Percentiles rank a stretch among this genome's conserved stretches.
These are phyloP conservation scores for Cataglyphis livida DNA, from an alignment of 2,888 invertebrate species.

Conservation along the genomic window DNA sequence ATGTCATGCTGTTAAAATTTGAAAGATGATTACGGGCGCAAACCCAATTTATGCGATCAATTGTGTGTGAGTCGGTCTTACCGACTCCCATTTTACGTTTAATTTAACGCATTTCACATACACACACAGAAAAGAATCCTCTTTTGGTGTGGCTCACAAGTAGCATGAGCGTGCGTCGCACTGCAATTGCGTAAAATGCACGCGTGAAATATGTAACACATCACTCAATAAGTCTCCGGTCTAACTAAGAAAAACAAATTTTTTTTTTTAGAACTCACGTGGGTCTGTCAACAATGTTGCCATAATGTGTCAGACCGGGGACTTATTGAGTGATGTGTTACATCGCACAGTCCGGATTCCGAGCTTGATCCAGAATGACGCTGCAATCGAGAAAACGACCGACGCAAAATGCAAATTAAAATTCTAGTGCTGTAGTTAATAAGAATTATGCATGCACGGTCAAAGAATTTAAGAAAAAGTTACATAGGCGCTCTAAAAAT, in stretches of 20 bases:
- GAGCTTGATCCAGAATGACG: background rate
- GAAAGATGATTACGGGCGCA: background rate
- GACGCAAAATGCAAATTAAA: background rate
- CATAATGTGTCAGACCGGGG: too few relatives aligned
- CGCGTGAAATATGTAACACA: background rate
- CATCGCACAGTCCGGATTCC: background rate
- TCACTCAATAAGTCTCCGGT: too few relatives aligned
- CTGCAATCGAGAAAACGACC: background rate
- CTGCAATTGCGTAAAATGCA: constrained; percentile 61
- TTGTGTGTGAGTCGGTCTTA: constrained; percentile 21
- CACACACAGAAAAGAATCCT: constrained; percentile 49
- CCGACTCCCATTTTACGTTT: constrained; percentile 28
- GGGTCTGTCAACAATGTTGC: too few relatives aligned
- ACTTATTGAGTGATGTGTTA: too few relatives aligned
- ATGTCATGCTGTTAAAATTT: background rate
- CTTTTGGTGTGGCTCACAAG: constrained; percentile 72
- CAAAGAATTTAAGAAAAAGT: background rate
- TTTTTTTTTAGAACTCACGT: too few relatives aligned
- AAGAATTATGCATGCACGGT: background rate
- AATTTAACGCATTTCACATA: constrained; percentile 67
- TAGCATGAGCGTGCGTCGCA: constrained; percentile 79
- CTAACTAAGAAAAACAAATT: too few relatives aligned
- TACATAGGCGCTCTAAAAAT: background rate
- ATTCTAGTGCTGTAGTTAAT: constrained; percentile 10
- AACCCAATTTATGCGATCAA: background rate